Base-by-base conservation (phyloP, 2,113 vertebrate species). In the Python bivittatus region DNA sequence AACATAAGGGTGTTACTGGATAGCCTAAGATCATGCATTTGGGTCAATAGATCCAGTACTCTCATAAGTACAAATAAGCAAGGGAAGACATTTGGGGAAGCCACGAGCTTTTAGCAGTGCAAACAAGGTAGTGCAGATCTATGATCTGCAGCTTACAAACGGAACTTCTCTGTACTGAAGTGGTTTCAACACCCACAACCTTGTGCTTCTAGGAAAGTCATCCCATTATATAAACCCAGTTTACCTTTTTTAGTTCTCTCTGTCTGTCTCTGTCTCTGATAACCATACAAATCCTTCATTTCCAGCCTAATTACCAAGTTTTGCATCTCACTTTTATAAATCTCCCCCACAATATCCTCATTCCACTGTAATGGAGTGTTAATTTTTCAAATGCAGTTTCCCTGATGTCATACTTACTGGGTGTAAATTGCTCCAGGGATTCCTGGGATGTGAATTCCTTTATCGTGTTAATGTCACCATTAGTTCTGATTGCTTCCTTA, bases 401-500 rank as follows among this genome's bases (percentile, higher is more conserved):
- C 91, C 88, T 92, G 91, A 90, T 96, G 91, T 95, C 57, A 25
- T 92, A 93, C 72, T 95, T 86, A 79, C 20, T 54, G 64, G 29
- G 72, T 96, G 92, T 84, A 96, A 94, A 96, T 95, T 94, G 96
- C 96, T 97, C 96, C 88, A 93, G 94, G 96, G 96, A 91, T 88
- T 94, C 84, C 95, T 95, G 86, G 88, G 58, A 93, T 96, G 93
- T 92, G 94, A 94, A 93, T 96, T 94, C 94, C 90, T 96, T 96
- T 96, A 96, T 90, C 0, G n/a, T 96, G 94, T 95, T 97, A 97
- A 96, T 97, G 96, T 92, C 94, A 95, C 84, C 95, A 97, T 97
- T 96, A 96, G 94, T 96, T 95, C 88, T 96, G 96, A 97, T 97
- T 96, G 95, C 91, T 11, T 97, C 91, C 93, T 96, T 97, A 97